phyloP scores from a whole-genome alignment of 2,888 invertebrate species.

The Vannuccia rotundouncinata region DNA sequence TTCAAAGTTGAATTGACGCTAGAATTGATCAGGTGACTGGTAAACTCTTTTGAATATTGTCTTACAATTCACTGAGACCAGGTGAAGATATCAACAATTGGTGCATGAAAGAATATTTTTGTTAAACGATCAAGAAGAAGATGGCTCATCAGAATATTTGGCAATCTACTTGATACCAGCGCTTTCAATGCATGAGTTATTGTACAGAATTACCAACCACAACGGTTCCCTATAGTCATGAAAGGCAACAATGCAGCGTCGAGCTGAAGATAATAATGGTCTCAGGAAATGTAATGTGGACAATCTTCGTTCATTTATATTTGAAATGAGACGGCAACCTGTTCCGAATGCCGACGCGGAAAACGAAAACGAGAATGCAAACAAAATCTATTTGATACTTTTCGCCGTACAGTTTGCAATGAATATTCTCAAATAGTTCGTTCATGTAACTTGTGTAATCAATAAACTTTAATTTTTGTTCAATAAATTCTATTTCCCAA shows the following conservation, averaged over 20 bases:
- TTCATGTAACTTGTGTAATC: no score
- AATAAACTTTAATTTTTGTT: no score
- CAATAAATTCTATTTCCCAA: no score
- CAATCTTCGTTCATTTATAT: neutral
- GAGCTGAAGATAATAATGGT: neutral
- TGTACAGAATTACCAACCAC: neutral
- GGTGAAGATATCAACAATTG: neutral
- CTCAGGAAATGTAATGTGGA: neutral
- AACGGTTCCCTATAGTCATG: neutral
- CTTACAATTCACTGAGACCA: neutral
- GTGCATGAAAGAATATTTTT: neutral
- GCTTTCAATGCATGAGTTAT: constrained; percentile 1
- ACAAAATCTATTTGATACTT: no score
- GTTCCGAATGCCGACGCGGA: neutral
- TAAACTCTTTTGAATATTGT: no score
- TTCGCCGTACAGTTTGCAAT: no score
- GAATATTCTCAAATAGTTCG: no score
- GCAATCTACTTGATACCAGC: constrained; percentile 1
- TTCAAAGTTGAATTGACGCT: no score
- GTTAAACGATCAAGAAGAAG: no score
- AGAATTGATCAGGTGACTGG: no score
- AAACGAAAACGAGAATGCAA: no score
- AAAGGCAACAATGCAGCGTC: neutral
- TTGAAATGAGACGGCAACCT: neutral
- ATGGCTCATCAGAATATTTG: neutral